A percentile compares a stretch with the other conserved stretches of the same genome.
Evolutionary conservation across 2,888 invertebrate genomes (phyloP).

Genomic region (Hemithea aestivaria): DNA sequence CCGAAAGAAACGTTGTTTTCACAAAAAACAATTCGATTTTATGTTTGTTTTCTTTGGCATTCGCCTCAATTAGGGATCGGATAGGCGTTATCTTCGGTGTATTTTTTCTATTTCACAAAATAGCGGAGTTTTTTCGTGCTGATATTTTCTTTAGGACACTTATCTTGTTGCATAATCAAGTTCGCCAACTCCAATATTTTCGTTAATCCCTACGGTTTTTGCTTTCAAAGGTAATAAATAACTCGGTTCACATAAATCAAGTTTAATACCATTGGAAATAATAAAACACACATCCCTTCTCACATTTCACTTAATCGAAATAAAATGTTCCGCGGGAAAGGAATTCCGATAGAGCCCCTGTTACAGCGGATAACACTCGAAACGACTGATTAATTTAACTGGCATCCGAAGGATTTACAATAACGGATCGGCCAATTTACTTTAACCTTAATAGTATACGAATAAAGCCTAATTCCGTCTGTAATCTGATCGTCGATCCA

Average conservation of each 20-base stretch:
- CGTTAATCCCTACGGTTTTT: too few relatives aligned
- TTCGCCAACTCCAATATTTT: too few relatives aligned
- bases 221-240: too few relatives aligned
- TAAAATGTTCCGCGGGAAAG: conserved; percentile 27
- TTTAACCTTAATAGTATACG: conserved; percentile 18
- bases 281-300: conserved; percentile 17
- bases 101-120: too few relatives aligned
- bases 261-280: conserved; percentile 2
- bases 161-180: too few relatives aligned
- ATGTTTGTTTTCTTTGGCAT: conserved; percentile 40
- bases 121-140: too few relatives aligned
- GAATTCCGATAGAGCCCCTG: conserved; percentile 26
- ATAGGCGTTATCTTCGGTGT: conserved; percentile 21
- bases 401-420: conserved; percentile 29
- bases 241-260: conserved; percentile 1
- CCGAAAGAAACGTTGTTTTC: conserved; percentile 27
- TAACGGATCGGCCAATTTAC: conserved; percentile 17
- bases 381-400: conserved; percentile 33
- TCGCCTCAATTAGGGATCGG: conserved; percentile 39
- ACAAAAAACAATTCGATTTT: conserved; percentile 35
- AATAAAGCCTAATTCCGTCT: conserved; percentile 22
- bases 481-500: conserved; percentile 20
- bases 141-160: too few relatives aligned
- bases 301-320: conserved; percentile 30
- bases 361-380: conserved; percentile 27